phyloP scores from a whole-genome alignment of 2,113 vertebrate genomes.

The Silurus asotus region DNA sequence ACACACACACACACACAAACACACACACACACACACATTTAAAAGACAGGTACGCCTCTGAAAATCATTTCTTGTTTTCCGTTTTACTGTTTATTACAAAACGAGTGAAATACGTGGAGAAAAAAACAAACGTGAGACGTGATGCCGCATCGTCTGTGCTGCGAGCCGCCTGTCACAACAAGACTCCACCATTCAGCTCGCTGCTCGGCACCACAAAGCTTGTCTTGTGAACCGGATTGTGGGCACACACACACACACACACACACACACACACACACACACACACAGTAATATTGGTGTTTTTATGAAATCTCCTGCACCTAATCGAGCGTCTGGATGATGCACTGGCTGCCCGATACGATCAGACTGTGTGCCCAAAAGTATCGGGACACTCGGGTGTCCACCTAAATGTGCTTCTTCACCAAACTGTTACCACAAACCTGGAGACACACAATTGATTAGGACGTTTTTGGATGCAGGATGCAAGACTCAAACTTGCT shows the following conservation, averaged over 20 bases:
- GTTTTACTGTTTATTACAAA: neutral
- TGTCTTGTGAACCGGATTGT: conserved; percentile 40
- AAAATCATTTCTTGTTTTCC: conserved; percentile 1
- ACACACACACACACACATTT: conserved; percentile 18
- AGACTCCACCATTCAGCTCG: conserved; percentile 42
- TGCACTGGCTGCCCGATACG: too few relatives aligned
- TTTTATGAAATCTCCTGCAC: neutral
- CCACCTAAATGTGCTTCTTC: too few relatives aligned
- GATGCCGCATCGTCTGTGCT: conserved; percentile 33
- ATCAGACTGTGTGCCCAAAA: neutral
- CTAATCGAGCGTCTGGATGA: neutral
- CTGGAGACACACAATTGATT: too few relatives aligned
- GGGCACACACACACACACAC: conserved; percentile 34
- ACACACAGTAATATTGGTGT: neutral
- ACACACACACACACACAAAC: conserved; percentile 24
- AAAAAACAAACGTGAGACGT: conserved; percentile 3
- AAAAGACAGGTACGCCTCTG: conserved; percentile 10
- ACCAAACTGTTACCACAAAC: too few relatives aligned
- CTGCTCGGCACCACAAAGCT: conserved; percentile 41
- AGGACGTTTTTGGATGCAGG: too few relatives aligned
- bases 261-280: conserved; percentile 23
- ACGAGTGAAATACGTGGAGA: neutral
- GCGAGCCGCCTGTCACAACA: conserved; percentile 49
- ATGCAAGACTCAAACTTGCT: too few relatives aligned
- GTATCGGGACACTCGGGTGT: too few relatives aligned